Evolutionary conservation across 2,113 vertebrate species (phyloP).

Genomic region (Neopipo cinnamomea): DNA sequence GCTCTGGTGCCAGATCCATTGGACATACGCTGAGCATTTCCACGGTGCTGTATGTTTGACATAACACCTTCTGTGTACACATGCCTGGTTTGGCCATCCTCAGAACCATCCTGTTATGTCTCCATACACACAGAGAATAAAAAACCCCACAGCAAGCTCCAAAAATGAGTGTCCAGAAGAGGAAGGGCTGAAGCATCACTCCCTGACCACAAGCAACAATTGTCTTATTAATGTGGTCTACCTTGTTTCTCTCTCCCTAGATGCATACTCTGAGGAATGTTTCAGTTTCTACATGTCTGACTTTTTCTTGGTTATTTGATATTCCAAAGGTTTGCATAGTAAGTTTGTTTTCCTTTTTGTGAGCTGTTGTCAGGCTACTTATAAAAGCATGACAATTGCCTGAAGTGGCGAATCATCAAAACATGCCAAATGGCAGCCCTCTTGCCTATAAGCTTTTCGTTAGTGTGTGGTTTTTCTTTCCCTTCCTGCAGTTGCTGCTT

Average conservation of each 20-base stretch:
- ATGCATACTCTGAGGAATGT: background rate
- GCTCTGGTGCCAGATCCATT: background rate
- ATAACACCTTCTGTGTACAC: background rate
- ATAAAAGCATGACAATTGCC: background rate
- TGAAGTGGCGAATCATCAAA: background rate
- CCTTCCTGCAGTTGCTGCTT: background rate
- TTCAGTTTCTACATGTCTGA: background rate
- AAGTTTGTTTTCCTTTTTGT: background rate
- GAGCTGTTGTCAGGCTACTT: background rate
- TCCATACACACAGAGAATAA: background rate
- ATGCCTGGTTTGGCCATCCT: background rate
- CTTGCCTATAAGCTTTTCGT: background rate
- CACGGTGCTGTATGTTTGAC: no score
- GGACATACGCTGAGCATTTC: background rate
- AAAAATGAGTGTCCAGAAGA: background rate
- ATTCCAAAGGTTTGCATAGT: background rate
- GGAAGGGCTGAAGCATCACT: background rate
- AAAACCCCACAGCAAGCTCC: background rate
- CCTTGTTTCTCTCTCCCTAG: background rate
- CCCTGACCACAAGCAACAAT: background rate
- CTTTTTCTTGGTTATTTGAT: background rate
- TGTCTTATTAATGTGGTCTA: background rate
- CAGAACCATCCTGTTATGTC: background rate
- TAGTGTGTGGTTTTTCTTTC: background rate
- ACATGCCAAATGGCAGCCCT: background rate